Percentiles rank a stretch among this genome's conserved stretches.
These are phyloP conservation scores for Pediacus dermestoides DNA, from an alignment of 2,888 invertebrate species.

Conservation along the genomic window DNA sequence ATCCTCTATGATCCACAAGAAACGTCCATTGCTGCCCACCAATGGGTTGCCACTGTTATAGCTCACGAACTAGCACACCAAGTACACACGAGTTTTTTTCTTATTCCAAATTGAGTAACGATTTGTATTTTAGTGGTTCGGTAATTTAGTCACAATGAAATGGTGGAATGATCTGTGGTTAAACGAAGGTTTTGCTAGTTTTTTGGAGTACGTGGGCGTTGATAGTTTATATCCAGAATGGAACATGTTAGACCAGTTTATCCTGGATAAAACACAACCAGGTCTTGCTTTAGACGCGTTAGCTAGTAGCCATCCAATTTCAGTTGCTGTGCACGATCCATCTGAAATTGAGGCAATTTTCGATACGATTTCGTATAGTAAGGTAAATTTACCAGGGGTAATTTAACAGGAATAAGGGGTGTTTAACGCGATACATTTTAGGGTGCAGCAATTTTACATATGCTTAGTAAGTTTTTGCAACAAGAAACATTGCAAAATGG, in stretches of 20 bases:
- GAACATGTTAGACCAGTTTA: constrained; percentile 70
- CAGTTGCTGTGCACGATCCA: constrained; percentile 65
- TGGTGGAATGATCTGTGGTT: constrained; percentile 95
- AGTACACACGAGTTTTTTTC: too few relatives aligned
- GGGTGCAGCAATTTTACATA: constrained; percentile 69
- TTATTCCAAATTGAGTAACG: constrained; percentile 3
- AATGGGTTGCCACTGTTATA: constrained; percentile 64
- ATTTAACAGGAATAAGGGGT: neutral
- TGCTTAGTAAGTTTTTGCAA: constrained; percentile 67
- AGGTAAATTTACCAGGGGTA: constrained; percentile 48
- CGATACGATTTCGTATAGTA: constrained; percentile 72
- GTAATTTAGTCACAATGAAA: constrained; percentile 88
- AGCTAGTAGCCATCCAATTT: constrained; percentile 68
- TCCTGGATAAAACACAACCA: constrained; percentile 64
- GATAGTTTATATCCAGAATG: constrained; percentile 60
- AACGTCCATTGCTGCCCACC: constrained; percentile 63
- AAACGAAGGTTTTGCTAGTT: constrained; percentile 83
- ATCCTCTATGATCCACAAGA: constrained; percentile 62
- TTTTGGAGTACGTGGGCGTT: constrained; percentile 73
- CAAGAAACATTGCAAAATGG: constrained; percentile 62
- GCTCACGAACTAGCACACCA: constrained; percentile 76
- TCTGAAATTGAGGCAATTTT: constrained; percentile 70
- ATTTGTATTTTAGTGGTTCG: constrained; percentile 64
- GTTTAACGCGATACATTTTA: constrained; percentile 37
- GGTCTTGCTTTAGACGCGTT: constrained; percentile 67